Evolutionary conservation across 1,140 invertebrate genomes (phyloP).

Genomic region (Drosophila asahinai): DNA sequence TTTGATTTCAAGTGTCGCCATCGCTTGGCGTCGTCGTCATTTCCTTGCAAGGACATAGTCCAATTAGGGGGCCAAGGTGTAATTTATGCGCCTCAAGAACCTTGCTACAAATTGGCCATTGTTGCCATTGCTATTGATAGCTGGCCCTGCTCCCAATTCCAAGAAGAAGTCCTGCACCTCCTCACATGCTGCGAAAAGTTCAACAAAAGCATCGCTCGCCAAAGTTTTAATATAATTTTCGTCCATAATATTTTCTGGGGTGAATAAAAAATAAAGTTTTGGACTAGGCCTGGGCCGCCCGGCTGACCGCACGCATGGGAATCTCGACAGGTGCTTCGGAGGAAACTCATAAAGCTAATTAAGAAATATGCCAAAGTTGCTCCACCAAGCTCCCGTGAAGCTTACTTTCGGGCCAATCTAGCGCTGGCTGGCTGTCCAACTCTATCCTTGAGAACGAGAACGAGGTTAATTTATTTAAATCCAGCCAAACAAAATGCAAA

Average conservation of each 20-base stretch:
- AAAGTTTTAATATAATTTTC: conserved; percentile 78
- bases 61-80: conserved; percentile 72
- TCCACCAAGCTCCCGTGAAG: background rate
- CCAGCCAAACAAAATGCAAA: conserved; percentile 53
- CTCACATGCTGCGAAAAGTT: conserved; percentile 56
- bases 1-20: conserved; percentile 72
- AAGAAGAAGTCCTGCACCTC: background rate
- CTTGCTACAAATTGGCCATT: conserved; percentile 77
- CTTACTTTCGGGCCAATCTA: conserved; percentile 23
- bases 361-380: conserved; percentile 77
- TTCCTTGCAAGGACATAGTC: conserved; percentile 58
- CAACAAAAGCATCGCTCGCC: conserved; percentile 57
- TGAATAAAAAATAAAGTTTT: conserved; percentile 23
- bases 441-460: conserved; percentile 17
- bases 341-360: conserved; percentile 81
- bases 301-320: conserved; percentile 77
- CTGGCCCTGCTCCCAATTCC: conserved; percentile 1
- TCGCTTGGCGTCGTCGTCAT: conserved; percentile 44
- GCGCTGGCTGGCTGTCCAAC: background rate
- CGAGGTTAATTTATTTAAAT: conserved; percentile 71
- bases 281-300: conserved; percentile 41
- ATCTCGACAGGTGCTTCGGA: conserved; percentile 62
- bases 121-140: conserved; percentile 73
- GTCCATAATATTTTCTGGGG: conserved; percentile 67
- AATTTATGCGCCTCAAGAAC: conserved; percentile 78